These are phyloP conservation scores for Rhinichthys osculus DNA, from an alignment of 2,797 vertebrate genomes.

Conservation along the genomic window DNA sequence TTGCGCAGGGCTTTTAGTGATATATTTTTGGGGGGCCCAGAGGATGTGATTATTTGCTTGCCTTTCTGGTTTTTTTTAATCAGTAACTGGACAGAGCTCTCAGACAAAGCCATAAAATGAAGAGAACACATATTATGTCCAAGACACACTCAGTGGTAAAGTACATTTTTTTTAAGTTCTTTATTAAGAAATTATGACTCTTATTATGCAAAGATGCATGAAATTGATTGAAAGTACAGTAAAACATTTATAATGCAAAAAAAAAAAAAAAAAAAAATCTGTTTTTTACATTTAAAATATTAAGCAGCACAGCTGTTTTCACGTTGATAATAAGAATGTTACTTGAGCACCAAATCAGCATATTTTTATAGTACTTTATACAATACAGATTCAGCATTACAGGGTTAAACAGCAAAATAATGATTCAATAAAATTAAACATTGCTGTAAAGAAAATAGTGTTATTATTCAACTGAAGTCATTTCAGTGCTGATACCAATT, in stretches of 20 bases:
- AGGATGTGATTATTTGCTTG: conserved; percentile 37
- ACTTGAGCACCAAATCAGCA: not conserved
- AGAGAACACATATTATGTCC: not conserved
- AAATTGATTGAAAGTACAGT: not conserved
- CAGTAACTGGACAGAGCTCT: conserved; percentile 39
- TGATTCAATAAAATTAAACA: too few species aligned
- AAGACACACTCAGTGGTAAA: not conserved
- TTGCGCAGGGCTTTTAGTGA: not conserved
- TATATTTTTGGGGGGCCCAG: not conserved
- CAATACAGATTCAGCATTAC: too few species aligned
- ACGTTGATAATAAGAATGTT: not conserved
- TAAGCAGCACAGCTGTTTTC: not conserved
- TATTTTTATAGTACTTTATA: not conserved
- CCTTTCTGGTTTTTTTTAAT: conserved; percentile 39
- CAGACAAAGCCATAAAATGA: conserved; percentile 30
- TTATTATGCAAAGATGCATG: not conserved
- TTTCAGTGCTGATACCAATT: not conserved
- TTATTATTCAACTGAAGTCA: not conserved
- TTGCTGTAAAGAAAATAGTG: too few species aligned
- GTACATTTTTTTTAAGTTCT: not conserved
- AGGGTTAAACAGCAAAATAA: too few species aligned
- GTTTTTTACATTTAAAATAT: not conserved
- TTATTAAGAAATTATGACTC: not conserved
- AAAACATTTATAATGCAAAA: not conserved
- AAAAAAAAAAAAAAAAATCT: too few species aligned